phyloP scores from a whole-genome alignment of 2,888 invertebrate genomes.

The Drosophila multiciliata region DNA sequence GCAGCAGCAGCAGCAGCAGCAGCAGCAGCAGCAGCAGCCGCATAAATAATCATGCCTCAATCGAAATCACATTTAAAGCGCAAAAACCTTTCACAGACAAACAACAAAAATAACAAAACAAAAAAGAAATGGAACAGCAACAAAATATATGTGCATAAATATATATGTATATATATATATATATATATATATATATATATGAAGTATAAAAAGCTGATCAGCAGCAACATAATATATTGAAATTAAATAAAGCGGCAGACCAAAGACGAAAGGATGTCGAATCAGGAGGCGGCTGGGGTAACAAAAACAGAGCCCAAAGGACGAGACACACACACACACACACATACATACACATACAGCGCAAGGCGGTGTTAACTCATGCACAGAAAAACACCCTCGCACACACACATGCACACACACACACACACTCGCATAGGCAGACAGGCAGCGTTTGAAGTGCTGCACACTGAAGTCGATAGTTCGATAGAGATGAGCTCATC shows the following conservation, averaged over 20 bases:
- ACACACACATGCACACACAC: conserved; percentile 5
- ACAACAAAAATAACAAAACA: conserved; percentile 27
- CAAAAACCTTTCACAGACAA: conserved; percentile 27
- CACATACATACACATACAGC: background rate
- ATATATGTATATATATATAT: background rate
- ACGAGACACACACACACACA: conserved; percentile 7
- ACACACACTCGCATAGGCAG: background rate
- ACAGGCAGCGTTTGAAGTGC: conserved; percentile 12
- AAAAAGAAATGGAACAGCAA: background rate
- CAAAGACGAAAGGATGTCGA: conserved; percentile 3
- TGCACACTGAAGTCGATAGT: conserved; percentile 8
- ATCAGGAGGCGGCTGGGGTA: conserved; percentile 16
- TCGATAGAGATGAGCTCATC: conserved; percentile 16
- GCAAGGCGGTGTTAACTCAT: conserved; percentile 43
- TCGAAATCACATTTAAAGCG: conserved; percentile 61
- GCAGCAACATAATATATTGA: conserved; percentile 41
- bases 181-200: background rate
- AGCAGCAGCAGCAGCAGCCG: conserved; percentile 3
- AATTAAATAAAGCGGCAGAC: conserved; percentile 38
- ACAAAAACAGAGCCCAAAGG: conserved; percentile 19
- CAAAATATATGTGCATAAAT: conserved; percentile 3
- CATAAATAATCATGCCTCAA: conserved; percentile 56
- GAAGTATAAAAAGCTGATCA: conserved; percentile 19
- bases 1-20: background rate
- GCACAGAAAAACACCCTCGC: conserved; percentile 30